Base-by-base conservation (phyloP, 64 coral and sea anemone genomes). In the Dendronephthya gigantea region DNA sequence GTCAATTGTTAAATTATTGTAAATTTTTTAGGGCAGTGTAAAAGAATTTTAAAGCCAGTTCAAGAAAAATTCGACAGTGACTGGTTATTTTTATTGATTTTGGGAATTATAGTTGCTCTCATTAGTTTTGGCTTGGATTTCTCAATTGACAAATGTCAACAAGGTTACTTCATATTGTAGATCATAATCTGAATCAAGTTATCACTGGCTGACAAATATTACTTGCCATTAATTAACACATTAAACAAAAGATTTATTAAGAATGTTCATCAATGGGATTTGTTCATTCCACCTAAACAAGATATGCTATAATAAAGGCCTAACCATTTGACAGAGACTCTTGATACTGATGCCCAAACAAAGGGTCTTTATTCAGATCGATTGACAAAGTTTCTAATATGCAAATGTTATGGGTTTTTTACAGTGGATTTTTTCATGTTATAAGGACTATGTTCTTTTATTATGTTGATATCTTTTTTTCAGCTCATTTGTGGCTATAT, bases 101-200 rank as follows among this genome's bases (percentile, higher is more conserved):
- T 97, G 66, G 94, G 94, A 28, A 93, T 97, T 55, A 82, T 97
- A 4, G 93, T 97, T 92, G 92, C 94, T 17, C 89, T 97, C 9
- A 97, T 97, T 37, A 97, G 94, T 52, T 97, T 93, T 91, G 94
- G 90, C 9, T 83, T 97, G 27, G 94, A 97, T 82, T 91, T 97
- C 14, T 70, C 94, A 25, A 97, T 97, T 76, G 94, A 93, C 12
- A 97, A 97, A 90, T 97, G 94, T 56, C 92, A 97, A 82, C 90
- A 89, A 87, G 94, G 94, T 96, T 96, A 29, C 14, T 82, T 87
- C 9, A 39, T n/a, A 65, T 45, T 11, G 11, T 45, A 6, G 41
- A 45, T 6, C 41, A 45, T 6, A 11, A 45, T n/a, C 41, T 6
- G 35, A 39, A 17, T 30, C 7, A 39, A 25, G 76, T 39, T 22